Evolutionary conservation across 2,113 vertebrate genomes (phyloP), one percentile per base, ranked within the genome.

Genomic region (Acrocephalus arundinaceus): DNA sequence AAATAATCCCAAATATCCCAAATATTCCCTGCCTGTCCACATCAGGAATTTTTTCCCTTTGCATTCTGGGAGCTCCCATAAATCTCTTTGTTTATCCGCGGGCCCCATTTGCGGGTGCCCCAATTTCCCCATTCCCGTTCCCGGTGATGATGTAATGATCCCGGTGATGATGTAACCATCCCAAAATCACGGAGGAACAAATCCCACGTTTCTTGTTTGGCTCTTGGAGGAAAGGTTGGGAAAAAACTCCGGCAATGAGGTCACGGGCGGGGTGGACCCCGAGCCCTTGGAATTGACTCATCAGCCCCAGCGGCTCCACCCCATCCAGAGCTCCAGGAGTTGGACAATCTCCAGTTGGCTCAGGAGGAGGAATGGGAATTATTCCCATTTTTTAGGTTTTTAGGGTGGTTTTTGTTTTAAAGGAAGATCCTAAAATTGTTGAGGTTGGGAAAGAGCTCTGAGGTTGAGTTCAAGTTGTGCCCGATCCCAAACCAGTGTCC

Each of bases 401-500:
- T 21, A 10, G 17, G 3, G 20, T 12, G 6, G 7, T 6, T 6
- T 10, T 20, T 15, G n/a, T 16, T 58, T 37, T 37, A 35, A 31
- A 46, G 13, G 46, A 27, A 39, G 6, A 19, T 24, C 19, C 5
- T 15, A 1, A 12, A 23, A 23, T 23, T 7, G 2, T 0, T 46
- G 5, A 33, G 15, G 28, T 20, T 33, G 39, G 46, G 19, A 24
- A 30, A 25, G 24, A 11, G 3, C 13, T 55, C 73, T 27, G 6
- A 22, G 54, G 25, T 20, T 8, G 13, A 43, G 21, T 18, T 25
- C 31, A 3, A 31, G 22, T 18, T 15, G 11, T 27, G 37, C 2
- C 37, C 0, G 0, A 15, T 52, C 22, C 31, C 33, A 28, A 15
- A 7, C 1, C 7, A 13, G 7, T 0, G 0, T 16, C 17, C 54